phyloP scores from a whole-genome alignment of 2,797 vertebrate species.

The Siniperca obscura region DNA sequence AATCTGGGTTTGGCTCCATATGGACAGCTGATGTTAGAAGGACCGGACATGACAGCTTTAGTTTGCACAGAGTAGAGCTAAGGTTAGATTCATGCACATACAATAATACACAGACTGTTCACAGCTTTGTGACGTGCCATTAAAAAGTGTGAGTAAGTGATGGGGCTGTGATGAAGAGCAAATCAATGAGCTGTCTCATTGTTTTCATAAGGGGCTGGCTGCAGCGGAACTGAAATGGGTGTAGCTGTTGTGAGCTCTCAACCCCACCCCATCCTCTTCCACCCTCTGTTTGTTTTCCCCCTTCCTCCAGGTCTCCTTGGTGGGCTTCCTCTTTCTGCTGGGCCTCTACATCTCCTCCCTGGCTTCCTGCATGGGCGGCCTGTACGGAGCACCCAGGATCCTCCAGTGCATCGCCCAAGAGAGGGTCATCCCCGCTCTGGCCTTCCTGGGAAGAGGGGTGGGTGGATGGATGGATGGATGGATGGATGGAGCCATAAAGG shows the following conservation, averaged over 20 bases:
- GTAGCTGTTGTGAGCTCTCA: conserved; percentile 74
- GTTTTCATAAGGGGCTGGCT: conserved; percentile 78
- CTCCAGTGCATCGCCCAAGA: conserved; percentile 97
- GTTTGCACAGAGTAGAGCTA: not conserved
- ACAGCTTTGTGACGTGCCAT: not conserved
- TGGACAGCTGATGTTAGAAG: conserved; percentile 1
- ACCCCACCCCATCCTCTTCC: conserved; percentile 82
- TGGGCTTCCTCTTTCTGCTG: conserved; percentile 97
- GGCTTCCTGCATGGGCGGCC: conserved; percentile 98
- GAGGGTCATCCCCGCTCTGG: conserved; percentile 91
- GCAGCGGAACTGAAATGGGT: conserved; percentile 81
- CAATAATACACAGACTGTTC: conserved; percentile 1
- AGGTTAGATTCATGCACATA: not conserved
- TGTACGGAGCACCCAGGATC: conserved; percentile 96
- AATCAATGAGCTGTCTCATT: conserved; percentile 41
- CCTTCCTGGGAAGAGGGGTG: conserved; percentile 92
- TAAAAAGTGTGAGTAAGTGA: not conserved
- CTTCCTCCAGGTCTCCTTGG: conserved; percentile 93
- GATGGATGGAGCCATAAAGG: conserved; percentile 19
- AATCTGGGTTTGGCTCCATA: conserved; percentile 9
- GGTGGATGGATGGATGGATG: conserved; percentile 87
- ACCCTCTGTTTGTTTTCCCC: conserved; percentile 83
- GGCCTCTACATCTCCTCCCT: conserved; percentile 98
- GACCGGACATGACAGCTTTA: not conserved
- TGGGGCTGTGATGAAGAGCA: not conserved